Conservation (phyloP, 2,797 vertebrate genomes). For the Sebastes alutus region DNA sequence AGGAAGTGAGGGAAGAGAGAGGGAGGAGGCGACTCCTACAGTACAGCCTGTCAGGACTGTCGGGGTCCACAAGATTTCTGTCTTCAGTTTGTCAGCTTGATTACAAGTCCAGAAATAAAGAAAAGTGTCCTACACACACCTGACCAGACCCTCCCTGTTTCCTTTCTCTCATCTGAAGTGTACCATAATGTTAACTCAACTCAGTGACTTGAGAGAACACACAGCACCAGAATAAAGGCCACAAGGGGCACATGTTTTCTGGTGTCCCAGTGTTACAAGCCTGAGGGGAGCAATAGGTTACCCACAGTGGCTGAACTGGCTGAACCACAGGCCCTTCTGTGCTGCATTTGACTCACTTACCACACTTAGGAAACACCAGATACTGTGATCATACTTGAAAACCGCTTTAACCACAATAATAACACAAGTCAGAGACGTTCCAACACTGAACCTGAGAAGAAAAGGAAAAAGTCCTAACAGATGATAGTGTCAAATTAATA, state of each 20-base stretch:
- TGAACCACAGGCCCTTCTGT: conserved; percentile 57
- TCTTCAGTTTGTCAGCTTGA: conserved; percentile 17
- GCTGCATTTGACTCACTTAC: conserved; percentile 53
- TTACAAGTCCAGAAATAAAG: conserved; percentile 2
- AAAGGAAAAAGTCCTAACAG: neutral
- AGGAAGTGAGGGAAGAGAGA: conserved; percentile 46
- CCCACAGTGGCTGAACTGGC: conserved; percentile 29
- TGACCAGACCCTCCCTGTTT: neutral
- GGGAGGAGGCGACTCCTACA: conserved; percentile 20
- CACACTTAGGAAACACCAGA: conserved; percentile 54
- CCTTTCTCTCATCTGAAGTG: neutral
- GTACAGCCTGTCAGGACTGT: conserved; percentile 3
- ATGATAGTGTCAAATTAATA: neutral
- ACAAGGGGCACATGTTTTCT: neutral
- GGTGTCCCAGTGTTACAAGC: conserved; percentile 21
- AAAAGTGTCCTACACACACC: neutral
- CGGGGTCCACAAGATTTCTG: conserved; percentile 15
- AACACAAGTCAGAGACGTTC: conserved; percentile 45
- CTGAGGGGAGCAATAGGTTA: conserved; percentile 40
- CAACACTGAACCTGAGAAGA: conserved; percentile 12
- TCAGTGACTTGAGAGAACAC: neutral
- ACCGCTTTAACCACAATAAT: conserved; percentile 64
- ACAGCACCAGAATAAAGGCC: neutral
- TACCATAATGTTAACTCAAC: neutral
- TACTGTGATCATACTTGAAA: conserved; percentile 63